A percentile compares a stretch with the other conserved stretches of the same genome.
Evolutionary conservation across 2,797 vertebrate species (phyloP).

Genomic region (Tenualosa ilisha): DNA sequence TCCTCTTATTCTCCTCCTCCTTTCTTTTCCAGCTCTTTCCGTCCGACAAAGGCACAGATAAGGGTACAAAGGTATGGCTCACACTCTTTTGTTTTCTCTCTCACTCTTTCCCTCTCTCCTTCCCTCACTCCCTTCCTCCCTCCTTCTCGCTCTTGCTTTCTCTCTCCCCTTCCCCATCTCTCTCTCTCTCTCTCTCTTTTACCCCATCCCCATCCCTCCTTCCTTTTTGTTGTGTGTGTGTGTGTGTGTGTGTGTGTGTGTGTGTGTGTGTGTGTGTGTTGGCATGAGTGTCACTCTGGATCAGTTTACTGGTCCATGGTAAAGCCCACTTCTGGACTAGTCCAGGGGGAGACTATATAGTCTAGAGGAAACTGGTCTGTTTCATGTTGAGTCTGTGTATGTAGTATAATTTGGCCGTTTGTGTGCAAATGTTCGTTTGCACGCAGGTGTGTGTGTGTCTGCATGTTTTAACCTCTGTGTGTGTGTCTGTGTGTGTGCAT

Average conservation of each 20-base stretch:
- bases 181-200: neutral
- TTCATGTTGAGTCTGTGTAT: neutral
- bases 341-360: too few relatives aligned
- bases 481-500: neutral
- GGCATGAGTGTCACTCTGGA: too few relatives aligned
- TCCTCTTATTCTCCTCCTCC: conserved; percentile 62
- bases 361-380: too few relatives aligned
- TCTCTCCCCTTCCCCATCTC: neutral
- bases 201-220: too few relatives aligned
- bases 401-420: neutral
- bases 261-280: too few relatives aligned
- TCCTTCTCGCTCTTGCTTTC: neutral
- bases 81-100: conserved; percentile 28
- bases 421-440: neutral
- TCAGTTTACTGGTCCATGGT: too few relatives aligned
- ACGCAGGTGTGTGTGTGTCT: neutral
- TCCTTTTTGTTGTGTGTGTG: too few relatives aligned
- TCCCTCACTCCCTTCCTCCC: neutral
- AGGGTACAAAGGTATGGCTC: conserved; percentile 88
- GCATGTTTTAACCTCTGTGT: neutral
- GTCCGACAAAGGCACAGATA: conserved; percentile 91
- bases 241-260: too few relatives aligned
- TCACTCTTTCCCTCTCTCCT: neutral
- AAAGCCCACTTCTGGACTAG: too few relatives aligned
- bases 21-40: conserved; percentile 86